A percentile compares a stretch with the other conserved stretches of the same genome.
Conservation (phyloP, 1,140 invertebrate genomes). For the Nymphalis io region DNA sequence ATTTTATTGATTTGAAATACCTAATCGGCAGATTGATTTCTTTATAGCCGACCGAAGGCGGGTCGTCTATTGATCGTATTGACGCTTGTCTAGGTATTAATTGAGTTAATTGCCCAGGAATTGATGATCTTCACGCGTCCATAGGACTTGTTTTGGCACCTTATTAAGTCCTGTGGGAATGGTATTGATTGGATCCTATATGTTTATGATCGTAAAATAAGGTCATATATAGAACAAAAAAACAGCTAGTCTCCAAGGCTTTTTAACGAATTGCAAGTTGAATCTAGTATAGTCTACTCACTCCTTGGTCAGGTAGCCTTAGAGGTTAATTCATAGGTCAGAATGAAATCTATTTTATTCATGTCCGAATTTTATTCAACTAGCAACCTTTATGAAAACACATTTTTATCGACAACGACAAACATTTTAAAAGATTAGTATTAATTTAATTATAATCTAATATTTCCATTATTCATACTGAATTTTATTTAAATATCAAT, state of each 20-base stretch:
- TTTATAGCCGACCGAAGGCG: constrained; percentile 71
- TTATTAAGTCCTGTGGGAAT: constrained; percentile 71
- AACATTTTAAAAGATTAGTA: background rate
- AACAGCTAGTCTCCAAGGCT: background rate
- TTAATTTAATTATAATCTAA: background rate
- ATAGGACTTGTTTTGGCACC: constrained; percentile 70
- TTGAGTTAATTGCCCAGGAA: constrained; percentile 70
- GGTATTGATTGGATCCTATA: constrained; percentile 5
- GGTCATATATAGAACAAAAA: background rate
- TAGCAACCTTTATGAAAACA: too few species aligned
- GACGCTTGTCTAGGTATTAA: constrained; percentile 72
- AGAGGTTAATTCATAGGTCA: too few species aligned
- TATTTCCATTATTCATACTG: background rate
- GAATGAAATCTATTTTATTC: too few species aligned
- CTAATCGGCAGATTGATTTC: constrained; percentile 79
- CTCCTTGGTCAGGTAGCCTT: too few species aligned
- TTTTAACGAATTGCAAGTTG: too few species aligned
- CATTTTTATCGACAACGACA: too few species aligned
- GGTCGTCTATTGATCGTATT: constrained; percentile 65
- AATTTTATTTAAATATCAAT: background rate
- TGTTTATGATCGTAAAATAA: background rate
- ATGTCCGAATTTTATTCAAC: too few species aligned
- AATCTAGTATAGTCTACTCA: too few species aligned
- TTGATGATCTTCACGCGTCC: constrained; percentile 70
- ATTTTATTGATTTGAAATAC: constrained; percentile 80